phyloP scores from a whole-genome alignment of 2,797 vertebrate genomes.

The Hafferia zeledoni region DNA sequence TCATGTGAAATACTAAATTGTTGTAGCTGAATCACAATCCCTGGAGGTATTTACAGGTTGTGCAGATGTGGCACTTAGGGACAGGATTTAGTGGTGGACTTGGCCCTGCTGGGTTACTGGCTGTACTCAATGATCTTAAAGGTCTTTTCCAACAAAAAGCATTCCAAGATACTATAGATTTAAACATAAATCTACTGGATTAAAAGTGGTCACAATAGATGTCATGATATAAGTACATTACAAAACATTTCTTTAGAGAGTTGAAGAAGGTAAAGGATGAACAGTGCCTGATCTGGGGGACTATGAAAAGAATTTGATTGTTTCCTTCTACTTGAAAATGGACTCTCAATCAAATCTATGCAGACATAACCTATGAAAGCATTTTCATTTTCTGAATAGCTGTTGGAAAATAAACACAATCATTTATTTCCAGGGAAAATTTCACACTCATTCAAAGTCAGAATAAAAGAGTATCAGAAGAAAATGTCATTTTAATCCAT shows the following conservation, averaged over 20 bases:
- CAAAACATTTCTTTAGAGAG: neutral
- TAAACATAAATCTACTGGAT: neutral
- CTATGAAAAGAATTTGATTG: neutral
- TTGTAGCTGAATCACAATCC: neutral
- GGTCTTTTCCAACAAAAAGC: neutral
- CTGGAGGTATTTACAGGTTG: neutral
- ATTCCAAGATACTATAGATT: neutral
- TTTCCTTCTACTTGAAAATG: neutral
- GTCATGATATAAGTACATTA: neutral
- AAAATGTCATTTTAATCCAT: neutral
- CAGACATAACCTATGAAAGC: neutral
- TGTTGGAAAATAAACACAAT: neutral
- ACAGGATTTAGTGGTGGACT: neutral
- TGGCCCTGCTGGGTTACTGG: neutral
- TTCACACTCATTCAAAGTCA: neutral
- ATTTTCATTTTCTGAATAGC: constrained; percentile 1
- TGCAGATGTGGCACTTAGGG: neutral
- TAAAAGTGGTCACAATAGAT: neutral
- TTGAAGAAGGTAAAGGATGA: neutral
- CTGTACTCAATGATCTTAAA: neutral
- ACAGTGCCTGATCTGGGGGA: neutral
- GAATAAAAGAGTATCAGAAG: neutral
- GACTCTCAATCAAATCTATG: neutral
- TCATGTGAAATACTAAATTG: neutral
- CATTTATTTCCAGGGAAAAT: neutral